Conservation (phyloP, 1,140 invertebrate species). For the Zaprionus davidi region DNA sequence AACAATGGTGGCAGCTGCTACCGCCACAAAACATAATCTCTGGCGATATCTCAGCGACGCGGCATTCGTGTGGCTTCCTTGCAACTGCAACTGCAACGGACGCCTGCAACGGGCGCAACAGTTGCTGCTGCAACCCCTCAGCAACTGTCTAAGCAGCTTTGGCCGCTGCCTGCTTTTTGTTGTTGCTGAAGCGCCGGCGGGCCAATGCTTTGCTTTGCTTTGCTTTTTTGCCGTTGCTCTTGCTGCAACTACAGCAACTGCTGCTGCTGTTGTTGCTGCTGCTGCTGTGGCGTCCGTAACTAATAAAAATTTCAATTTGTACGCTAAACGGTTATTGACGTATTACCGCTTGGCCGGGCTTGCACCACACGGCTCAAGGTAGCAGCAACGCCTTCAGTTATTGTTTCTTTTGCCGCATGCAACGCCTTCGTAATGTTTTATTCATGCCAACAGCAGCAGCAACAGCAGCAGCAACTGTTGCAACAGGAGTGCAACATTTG, state of each 20-base stretch:
- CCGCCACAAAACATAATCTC: slow-evolving; percentile 79
- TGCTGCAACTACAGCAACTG: slow-evolving; percentile 17
- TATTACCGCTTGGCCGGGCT: slow-evolving; percentile 70
- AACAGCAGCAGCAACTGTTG: slow-evolving; percentile 40
- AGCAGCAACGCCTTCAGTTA: slow-evolving; percentile 80
- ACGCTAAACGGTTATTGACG: slow-evolving; percentile 82
- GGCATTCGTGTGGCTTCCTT: slow-evolving; percentile 75
- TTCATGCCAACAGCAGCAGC: slow-evolving; percentile 60
- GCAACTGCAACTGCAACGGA: slow-evolving; percentile 18
- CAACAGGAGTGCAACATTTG: slow-evolving; percentile 57
- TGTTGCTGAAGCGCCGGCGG: slow-evolving; percentile 63
- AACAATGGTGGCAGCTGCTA: slow-evolving; percentile 78
- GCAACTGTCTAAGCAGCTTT: slow-evolving; percentile 72
- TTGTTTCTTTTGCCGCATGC: slow-evolving; percentile 74
- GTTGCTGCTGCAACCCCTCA: slow-evolving; percentile 13
- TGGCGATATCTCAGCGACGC: slow-evolving; percentile 66
- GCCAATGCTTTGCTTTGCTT: slow-evolving; percentile 70
- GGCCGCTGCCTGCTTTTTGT: slow-evolving; percentile 28
- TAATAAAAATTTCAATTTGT: slow-evolving; percentile 83
- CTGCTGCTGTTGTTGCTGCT: slow-evolving; percentile 19
- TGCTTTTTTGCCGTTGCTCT: slow-evolving; percentile 19
- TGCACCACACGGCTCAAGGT: slow-evolving; percentile 48
- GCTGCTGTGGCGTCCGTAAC: slow-evolving; percentile 60
- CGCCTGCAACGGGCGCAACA: slow-evolving; percentile 22
- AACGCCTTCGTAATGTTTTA: slow-evolving; percentile 81